A percentile compares a stretch with the other conserved stretches of the same genome.
Conservation (phyloP, 2,888 invertebrate genomes). For the Eurytoma californica region DNA sequence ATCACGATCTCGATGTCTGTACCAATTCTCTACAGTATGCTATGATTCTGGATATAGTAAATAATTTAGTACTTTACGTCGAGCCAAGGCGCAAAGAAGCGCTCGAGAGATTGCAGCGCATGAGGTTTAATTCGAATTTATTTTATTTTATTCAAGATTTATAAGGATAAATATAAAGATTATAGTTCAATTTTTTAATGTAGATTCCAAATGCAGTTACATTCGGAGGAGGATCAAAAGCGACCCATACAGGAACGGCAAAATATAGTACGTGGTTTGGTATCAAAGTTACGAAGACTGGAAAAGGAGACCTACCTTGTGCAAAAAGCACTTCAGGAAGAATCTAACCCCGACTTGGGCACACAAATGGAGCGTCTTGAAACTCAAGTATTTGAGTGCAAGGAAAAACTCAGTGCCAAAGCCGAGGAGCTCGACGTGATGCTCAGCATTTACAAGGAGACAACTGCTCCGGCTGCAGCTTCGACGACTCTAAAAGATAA, state of each 20-base stretch:
- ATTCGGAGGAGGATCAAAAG: slow-evolving; percentile 92
- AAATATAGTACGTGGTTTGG: slow-evolving; percentile 82
- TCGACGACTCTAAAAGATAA: slow-evolving; percentile 80
- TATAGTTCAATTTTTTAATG: background rate
- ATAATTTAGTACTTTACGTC: slow-evolving; percentile 96
- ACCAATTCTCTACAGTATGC: slow-evolving; percentile 96
- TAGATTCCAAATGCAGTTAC: slow-evolving; percentile 91
- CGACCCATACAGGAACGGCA: slow-evolving; percentile 94
- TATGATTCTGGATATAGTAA: slow-evolving; percentile 98
- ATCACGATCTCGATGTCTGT: slow-evolving; percentile 98
- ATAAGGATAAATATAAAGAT: background rate
- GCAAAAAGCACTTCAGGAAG: slow-evolving; percentile 86
- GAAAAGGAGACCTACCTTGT: slow-evolving; percentile 94
- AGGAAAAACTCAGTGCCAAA: slow-evolving; percentile 89
- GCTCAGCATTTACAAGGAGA: slow-evolving; percentile 93
- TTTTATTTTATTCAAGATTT: background rate
- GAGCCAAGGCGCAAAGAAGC: slow-evolving; percentile 96
- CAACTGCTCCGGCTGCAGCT: slow-evolving; percentile 78
- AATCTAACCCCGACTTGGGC: slow-evolving; percentile 79
- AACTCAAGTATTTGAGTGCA: slow-evolving; percentile 89
- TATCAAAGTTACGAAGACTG: slow-evolving; percentile 88
- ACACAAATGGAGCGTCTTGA: slow-evolving; percentile 85
- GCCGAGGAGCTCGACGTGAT: slow-evolving; percentile 97
- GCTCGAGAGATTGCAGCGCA: slow-evolving; percentile 89
- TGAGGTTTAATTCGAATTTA: slow-evolving; percentile 78